phyloP scores from a whole-genome alignment of 2,797 vertebrate genomes.

The Apogon hyalosoma region DNA sequence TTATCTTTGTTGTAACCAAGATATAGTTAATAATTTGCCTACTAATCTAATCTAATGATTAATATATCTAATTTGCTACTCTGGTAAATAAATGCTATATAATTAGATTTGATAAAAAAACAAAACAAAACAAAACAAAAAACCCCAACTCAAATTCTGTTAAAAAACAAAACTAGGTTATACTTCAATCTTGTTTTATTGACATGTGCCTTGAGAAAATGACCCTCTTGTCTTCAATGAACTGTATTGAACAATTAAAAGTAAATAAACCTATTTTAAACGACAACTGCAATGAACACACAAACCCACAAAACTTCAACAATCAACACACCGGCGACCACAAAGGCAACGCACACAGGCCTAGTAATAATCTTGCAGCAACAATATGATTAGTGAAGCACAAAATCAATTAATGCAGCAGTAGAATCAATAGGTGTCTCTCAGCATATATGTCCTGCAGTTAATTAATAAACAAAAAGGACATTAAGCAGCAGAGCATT shows the following conservation, averaged over 20 bases:
- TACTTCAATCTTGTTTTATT: background rate
- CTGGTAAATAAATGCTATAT: too few species aligned
- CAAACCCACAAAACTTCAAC: constrained; percentile 30
- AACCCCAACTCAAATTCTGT: too few species aligned
- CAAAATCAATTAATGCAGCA: constrained; percentile 82
- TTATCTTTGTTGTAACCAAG: too few species aligned
- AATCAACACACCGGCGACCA: constrained; percentile 43
- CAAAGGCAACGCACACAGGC: constrained; percentile 52
- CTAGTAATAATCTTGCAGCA: constrained; percentile 71
- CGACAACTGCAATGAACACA: constrained; percentile 36
- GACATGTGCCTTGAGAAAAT: background rate
- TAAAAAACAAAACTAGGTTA: background rate
- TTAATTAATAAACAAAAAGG: constrained; percentile 85
- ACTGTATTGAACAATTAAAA: constrained; percentile 15
- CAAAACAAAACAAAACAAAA: too few species aligned
- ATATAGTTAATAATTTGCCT: too few species aligned
- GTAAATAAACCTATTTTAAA: constrained; percentile 21
- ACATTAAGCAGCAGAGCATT: constrained; percentile 77
- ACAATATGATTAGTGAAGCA: constrained; percentile 84
- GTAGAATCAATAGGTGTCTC: constrained; percentile 82
- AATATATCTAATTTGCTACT: too few species aligned
- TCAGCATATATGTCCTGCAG: constrained; percentile 82
- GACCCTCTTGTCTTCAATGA: background rate
- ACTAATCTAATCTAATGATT: too few species aligned
- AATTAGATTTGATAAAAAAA: too few species aligned